Conservation (phyloP, 2,888 invertebrate species). For the Dusona sp. region DNA sequence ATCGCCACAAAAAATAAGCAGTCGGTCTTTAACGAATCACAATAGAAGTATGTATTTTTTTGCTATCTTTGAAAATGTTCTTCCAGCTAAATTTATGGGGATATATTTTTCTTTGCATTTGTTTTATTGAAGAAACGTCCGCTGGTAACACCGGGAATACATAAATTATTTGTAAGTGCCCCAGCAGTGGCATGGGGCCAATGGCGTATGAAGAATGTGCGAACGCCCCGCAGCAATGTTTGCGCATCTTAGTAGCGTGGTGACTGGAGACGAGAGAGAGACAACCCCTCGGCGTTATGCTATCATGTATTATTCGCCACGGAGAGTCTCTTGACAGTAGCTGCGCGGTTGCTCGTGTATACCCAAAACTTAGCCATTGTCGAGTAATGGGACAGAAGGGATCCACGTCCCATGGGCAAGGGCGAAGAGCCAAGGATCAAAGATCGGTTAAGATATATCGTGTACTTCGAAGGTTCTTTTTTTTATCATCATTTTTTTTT, state of each 20-base stretch:
- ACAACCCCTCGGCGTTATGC: constrained; percentile 40
- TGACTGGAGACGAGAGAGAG: constrained; percentile 28
- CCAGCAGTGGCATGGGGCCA: constrained; percentile 71
- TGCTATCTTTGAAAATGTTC: neutral
- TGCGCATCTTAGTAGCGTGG: constrained; percentile 34
- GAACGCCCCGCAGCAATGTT: constrained; percentile 51
- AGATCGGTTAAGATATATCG: constrained; percentile 37
- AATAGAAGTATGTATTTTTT: neutral
- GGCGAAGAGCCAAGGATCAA: constrained; percentile 53
- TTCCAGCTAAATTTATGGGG: neutral
- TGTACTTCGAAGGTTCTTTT: neutral
- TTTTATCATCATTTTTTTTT: neutral
- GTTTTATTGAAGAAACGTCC: constrained; percentile 8
- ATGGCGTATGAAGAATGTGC: constrained; percentile 72
- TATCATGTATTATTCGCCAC: constrained; percentile 65
- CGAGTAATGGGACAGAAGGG: constrained; percentile 70
- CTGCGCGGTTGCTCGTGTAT: constrained; percentile 32
- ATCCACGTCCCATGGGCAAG: constrained; percentile 50
- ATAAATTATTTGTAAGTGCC: constrained; percentile 63
- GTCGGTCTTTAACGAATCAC: neutral
- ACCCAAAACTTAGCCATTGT: constrained; percentile 68
- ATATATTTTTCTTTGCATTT: constrained; percentile 6
- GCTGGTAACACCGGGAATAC: constrained; percentile 52
- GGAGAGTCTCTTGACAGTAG: constrained; percentile 51
- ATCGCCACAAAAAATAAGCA: neutral